Percentiles rank a stretch among this genome's conserved stretches.
Evolutionary conservation across 1,140 invertebrate genomes (phyloP).

Genomic region (Brachionus sp.): DNA sequence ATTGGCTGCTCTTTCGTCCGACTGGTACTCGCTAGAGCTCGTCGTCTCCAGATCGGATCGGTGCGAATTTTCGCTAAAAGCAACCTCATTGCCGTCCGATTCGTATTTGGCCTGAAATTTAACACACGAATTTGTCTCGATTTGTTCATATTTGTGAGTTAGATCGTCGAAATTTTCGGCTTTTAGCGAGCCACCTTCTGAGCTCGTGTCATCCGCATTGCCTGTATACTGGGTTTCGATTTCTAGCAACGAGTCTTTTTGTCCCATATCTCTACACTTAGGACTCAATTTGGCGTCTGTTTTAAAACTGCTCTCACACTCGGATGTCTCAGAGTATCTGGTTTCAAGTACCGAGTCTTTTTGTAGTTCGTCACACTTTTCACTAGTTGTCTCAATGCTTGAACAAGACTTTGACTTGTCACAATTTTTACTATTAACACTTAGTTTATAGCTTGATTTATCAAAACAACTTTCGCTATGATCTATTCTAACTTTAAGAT

Average conservation of each 20-base stretch:
- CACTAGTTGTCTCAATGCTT: background rate
- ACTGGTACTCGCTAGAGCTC: background rate
- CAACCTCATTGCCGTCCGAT: background rate
- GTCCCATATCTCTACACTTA: background rate
- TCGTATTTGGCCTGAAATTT: background rate
- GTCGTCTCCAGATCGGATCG: too few species aligned
- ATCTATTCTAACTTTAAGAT: background rate
- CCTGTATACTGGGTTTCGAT: background rate
- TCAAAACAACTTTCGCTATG: background rate
- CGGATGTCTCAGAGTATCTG: background rate
- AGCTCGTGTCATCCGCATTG: background rate
- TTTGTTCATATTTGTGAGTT: background rate
- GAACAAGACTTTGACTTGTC: background rate
- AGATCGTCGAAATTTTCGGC: background rate
- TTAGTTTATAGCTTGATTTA: background rate
- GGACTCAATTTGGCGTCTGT: background rate
- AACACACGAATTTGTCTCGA: background rate
- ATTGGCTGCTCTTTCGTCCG: background rate
- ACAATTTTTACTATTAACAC: too few species aligned
- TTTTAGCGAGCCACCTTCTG: background rate
- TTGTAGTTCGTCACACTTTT: background rate
- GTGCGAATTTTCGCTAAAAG: too few species aligned
- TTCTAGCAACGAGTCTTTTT: background rate
- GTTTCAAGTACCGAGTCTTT: background rate
- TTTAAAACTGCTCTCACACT: background rate